A percentile compares a stretch with the other conserved stretches of the same genome.
Conservation (phyloP, 2,113 vertebrate species). For the Elaphurus davidianus region DNA sequence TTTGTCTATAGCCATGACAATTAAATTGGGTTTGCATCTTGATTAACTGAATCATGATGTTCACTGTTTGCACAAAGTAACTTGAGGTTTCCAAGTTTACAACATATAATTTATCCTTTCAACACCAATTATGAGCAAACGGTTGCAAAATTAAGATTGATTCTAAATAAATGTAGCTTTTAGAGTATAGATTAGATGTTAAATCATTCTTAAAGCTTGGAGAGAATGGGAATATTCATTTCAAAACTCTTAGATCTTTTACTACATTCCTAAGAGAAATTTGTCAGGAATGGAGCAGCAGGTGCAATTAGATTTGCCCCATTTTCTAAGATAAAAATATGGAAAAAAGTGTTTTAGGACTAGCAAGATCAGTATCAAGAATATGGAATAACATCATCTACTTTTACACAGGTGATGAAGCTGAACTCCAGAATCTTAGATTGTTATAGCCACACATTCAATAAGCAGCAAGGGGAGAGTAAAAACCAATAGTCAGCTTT, state of each 20-base stretch:
- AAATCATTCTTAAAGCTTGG: neutral
- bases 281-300: neutral
- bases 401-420: neutral
- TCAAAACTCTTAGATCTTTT: neutral
- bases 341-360: neutral
- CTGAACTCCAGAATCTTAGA: neutral
- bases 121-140: neutral
- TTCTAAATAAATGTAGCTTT: constrained; percentile 26
- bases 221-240: neutral
- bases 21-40: neutral
- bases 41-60: neutral
- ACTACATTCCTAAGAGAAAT: neutral
- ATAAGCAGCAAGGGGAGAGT: neutral
- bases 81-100: neutral
- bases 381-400: neutral
- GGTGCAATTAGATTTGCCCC: neutral
- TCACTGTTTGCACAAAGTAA: neutral
- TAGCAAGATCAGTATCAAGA: neutral
- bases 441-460: neutral
- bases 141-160: neutral
- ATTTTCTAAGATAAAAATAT: neutral
- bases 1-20: neutral
- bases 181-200: neutral
- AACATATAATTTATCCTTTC: neutral
- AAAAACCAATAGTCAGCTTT: neutral